Conservation (phyloP, 2,113 vertebrate species). For the Cryptotis parvus region DNA sequence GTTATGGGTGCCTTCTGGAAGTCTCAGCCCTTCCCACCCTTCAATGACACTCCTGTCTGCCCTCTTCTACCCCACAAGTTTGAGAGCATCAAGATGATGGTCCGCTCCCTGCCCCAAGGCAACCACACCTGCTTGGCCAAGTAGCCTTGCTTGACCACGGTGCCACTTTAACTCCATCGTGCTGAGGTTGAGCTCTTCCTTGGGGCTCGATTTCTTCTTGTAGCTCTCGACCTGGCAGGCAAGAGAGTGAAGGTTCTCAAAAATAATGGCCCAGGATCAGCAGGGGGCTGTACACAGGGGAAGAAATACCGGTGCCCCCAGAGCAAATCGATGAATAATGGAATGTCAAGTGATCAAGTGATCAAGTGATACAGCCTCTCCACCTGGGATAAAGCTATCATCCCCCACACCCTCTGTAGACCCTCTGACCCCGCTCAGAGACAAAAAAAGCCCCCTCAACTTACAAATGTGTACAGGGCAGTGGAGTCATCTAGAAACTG, state of each 20-base stretch:
- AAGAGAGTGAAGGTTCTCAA: neutral
- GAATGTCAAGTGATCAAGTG: too few relatives aligned
- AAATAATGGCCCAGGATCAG: neutral
- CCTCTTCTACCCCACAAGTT: too few relatives aligned
- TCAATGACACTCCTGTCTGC: neutral
- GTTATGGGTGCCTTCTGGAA: neutral
- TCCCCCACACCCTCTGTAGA: neutral
- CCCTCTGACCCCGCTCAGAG: neutral
- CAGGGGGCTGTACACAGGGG: neutral
- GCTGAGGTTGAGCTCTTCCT: conserved; percentile 89
- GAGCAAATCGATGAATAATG: too few relatives aligned
- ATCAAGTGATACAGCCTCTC: neutral
- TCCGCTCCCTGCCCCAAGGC: neutral
- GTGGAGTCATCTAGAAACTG: conserved; percentile 96
- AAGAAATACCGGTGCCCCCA: too few relatives aligned
- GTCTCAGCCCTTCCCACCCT: neutral
- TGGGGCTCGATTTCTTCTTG: conserved; percentile 91
- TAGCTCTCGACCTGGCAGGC: conserved; percentile 90
- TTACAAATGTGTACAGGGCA: conserved; percentile 94
- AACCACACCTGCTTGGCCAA: conserved; percentile 94
- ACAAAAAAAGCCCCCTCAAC: conserved; percentile 72
- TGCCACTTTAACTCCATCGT: conserved; percentile 93
- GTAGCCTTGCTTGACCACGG: conserved; percentile 94
- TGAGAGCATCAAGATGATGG: neutral
- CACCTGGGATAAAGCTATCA: neutral